Evolutionary conservation across 2,888 invertebrate species (phyloP), one percentile per base, ranked within the genome.

Genomic region (Euplagia quadripunctaria): DNA sequence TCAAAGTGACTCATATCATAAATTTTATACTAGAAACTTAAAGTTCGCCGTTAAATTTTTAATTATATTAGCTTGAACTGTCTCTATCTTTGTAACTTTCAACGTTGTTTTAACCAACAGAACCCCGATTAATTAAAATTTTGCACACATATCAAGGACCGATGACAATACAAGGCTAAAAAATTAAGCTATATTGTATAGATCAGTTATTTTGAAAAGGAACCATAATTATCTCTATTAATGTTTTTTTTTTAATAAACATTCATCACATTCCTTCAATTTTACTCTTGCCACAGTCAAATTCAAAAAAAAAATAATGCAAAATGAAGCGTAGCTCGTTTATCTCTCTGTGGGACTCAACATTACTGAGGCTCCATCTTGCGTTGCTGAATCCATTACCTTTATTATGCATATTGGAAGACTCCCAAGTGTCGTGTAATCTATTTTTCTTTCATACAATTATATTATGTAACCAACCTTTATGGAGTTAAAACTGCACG

Each of bases 331-430:
- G 11, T 61, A 73, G 76, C 80, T 82, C 86, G 85, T 86, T 87
- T 80, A 76, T 79, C 71, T 77, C 68, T 73, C 75, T 51, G 51
- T 67, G 74, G 71, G 65, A 73, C 83, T 65, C 68, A 72, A 68
- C 70, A 58, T 75, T 78, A 73, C 81, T 75, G 80, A 70, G 79
- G 65, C 46, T 74, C 75, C 74, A 74, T 77, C 86, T 86, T 83
- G 83, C 85, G 79, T 81, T 78, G 78, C 79, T 86, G 89, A 88
- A 88, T 88, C 80, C 78, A 89, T 90, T 90, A 87, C 78, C 89
- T 82, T 85, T 86, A 84, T 86, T 85, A 85, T 82, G 81, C 85
- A 82, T 82, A 77, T 82, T 84, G 81, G 74, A 78, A 75, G 72
- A 68, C 68, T 82, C 72, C 20, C 70, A 67, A 72, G 82, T 69